A percentile compares a stretch with the other conserved stretches of the same genome.
Conservation (phyloP, 2,888 invertebrate genomes). For the Cremastinae sp. region DNA sequence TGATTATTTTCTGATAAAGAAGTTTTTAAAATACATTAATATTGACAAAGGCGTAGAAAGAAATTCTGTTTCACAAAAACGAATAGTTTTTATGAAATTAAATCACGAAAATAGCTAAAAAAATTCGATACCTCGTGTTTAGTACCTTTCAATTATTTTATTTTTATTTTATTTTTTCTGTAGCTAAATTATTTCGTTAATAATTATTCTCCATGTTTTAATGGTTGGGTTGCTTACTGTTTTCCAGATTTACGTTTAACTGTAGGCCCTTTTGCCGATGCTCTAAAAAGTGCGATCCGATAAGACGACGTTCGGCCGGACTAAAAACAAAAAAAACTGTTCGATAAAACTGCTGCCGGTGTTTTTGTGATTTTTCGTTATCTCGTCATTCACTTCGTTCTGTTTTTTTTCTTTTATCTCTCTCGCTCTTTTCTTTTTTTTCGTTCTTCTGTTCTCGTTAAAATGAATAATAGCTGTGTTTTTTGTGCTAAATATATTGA, state of each 20-base stretch:
- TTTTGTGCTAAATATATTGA: constrained; percentile 20
- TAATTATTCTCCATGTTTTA: constrained; percentile 69
- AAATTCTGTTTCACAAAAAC: too few species aligned
- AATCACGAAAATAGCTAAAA: too few species aligned
- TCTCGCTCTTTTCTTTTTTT: constrained; percentile 64
- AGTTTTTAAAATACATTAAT: too few species aligned
- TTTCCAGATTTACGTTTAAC: constrained; percentile 80
- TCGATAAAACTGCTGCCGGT: constrained; percentile 74
- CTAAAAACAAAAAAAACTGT: constrained; percentile 70
- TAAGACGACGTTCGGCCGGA: constrained; percentile 57
- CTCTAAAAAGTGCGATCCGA: constrained; percentile 55
- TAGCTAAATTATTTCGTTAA: constrained; percentile 62
- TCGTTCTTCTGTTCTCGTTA: constrained; percentile 37
- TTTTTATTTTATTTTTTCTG: constrained; percentile 46
- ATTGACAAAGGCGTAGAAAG: too few species aligned
- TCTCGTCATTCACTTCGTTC: constrained; percentile 61
- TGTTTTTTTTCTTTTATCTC: constrained; percentile 58
- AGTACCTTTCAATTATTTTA: too few species aligned
- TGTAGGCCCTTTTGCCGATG: constrained; percentile 61
- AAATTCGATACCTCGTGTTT: too few species aligned
- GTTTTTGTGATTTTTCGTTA: constrained; percentile 52
- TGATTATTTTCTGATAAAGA: too few species aligned
- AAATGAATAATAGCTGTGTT: constrained; percentile 44
- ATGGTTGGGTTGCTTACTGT: constrained; percentile 78
- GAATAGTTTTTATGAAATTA: too few species aligned